Evolutionary conservation across 2,113 vertebrate genomes (phyloP).

Genomic region (Callionymus lyra): DNA sequence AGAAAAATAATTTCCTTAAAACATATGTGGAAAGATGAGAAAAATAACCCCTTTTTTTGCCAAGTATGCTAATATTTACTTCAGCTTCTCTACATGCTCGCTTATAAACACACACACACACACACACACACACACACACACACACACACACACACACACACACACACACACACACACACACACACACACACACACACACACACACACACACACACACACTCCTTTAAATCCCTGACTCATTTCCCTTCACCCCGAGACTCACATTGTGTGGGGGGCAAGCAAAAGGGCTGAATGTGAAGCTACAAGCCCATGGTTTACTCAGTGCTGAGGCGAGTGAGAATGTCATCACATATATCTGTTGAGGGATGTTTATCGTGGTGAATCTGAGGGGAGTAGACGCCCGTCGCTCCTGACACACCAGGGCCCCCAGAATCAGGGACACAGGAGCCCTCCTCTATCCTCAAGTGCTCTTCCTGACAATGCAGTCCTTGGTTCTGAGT

Average conservation of each 20-base stretch:
- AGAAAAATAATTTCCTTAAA: no score
- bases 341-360: constrained; percentile 5
- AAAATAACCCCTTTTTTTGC: no score
- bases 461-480: background rate
- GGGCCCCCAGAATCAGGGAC: background rate
- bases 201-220: no score
- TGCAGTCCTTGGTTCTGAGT: background rate
- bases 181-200: no score
- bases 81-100: no score
- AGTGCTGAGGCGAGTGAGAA: constrained; percentile 9
- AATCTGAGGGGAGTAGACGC: constrained; percentile 2
- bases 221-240: no score
- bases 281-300: constrained; percentile 2
- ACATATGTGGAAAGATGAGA: no score
- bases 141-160: no score
- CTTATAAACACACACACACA: no score
- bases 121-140: no score
- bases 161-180: no score
- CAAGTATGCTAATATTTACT: no score
- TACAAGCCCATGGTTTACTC: constrained; percentile 4
- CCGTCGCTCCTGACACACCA: constrained; percentile 3
- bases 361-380: constrained; percentile 4
- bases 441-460: background rate
- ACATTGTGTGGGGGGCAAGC: constrained; percentile 1
- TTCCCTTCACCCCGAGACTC: background rate